A percentile compares a stretch with the other conserved stretches of the same genome.
These are phyloP conservation scores for Nephrocerus scutellatus DNA, from an alignment of 2,888 invertebrate species.

Conservation along the genomic window DNA sequence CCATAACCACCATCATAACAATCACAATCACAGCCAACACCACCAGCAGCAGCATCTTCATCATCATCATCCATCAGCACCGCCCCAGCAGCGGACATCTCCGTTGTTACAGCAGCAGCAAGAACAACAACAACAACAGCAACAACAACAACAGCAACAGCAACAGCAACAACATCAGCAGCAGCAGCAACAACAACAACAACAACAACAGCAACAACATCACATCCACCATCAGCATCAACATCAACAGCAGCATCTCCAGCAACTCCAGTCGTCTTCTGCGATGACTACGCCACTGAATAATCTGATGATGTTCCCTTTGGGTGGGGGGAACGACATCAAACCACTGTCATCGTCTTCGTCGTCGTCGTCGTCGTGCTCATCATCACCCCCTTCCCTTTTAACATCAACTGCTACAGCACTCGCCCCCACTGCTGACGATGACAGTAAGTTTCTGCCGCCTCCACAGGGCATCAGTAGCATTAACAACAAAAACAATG, in stretches of 20 bases:
- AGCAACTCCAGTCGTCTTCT: not conserved
- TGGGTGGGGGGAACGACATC: too few relatives aligned
- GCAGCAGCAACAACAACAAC: slow-evolving; percentile 13
- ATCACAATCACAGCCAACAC: too few relatives aligned
- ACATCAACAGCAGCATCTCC: slow-evolving; percentile 10
- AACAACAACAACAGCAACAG: slow-evolving; percentile 14
- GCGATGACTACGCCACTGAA: slow-evolving; percentile 7
- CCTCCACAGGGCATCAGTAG: too few relatives aligned
- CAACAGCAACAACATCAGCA: slow-evolving; percentile 12
- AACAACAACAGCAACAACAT: slow-evolving; percentile 6
- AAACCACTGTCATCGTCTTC: slow-evolving; percentile 2
- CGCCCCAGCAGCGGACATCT: slow-evolving; percentile 19
- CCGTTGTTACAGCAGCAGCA: slow-evolving; percentile 7
- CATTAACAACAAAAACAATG: slow-evolving; percentile 19
- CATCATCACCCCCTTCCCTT: slow-evolving; percentile 6
- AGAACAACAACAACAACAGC: slow-evolving; percentile 8
- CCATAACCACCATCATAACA: too few relatives aligned
- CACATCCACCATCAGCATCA: slow-evolving; percentile 3
- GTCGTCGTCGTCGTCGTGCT: not conserved
- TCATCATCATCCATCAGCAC: slow-evolving; percentile 13
- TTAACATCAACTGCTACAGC: slow-evolving; percentile 15
- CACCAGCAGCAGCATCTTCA: slow-evolving; percentile 8
- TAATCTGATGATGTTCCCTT: slow-evolving; percentile 15
- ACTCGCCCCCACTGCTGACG: slow-evolving; percentile 3
- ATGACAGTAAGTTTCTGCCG: slow-evolving; percentile 15